Evolutionary conservation across 2,113 vertebrate species (phyloP).

Genomic region (Lates calcarifer): DNA sequence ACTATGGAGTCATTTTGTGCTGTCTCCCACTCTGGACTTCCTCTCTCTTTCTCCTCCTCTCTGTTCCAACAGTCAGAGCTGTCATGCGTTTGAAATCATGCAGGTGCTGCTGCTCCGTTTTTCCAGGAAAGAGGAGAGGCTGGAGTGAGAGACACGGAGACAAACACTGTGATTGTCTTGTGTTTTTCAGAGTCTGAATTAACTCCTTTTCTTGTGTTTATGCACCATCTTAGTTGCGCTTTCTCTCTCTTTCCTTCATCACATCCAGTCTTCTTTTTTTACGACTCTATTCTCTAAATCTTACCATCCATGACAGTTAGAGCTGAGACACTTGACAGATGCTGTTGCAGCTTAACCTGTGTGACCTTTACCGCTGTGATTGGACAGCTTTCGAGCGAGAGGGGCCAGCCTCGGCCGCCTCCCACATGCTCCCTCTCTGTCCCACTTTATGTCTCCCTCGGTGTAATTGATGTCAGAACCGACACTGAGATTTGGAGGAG

Average conservation of each 20-base stretch:
- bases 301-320: neutral
- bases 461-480: slow-evolving; percentile 36
- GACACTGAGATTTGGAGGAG: slow-evolving; percentile 31
- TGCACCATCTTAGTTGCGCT: neutral
- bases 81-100: slow-evolving; percentile 50
- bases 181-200: slow-evolving; percentile 10
- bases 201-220: neutral
- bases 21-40: slow-evolving; percentile 21
- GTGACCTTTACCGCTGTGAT: slow-evolving; percentile 30
- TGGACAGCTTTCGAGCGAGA: slow-evolving; percentile 9
- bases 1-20: slow-evolving; percentile 14
- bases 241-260: neutral
- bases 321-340: neutral
- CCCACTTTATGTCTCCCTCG: neutral
- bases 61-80: slow-evolving; percentile 23
- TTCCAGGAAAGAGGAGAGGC: slow-evolving; percentile 34
- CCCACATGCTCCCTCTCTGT: slow-evolving; percentile 15
- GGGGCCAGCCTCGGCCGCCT: neutral
- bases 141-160: neutral
- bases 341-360: neutral
- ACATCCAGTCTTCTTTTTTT: neutral
- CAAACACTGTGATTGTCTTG: slow-evolving; percentile 6
- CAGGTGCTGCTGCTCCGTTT: slow-evolving; percentile 52
- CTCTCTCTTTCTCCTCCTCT: slow-evolving; percentile 22
- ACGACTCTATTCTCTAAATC: neutral